phyloP scores from a whole-genome alignment of 1,140 invertebrate genomes.

The Cyrtorhinus lividipennis region DNA sequence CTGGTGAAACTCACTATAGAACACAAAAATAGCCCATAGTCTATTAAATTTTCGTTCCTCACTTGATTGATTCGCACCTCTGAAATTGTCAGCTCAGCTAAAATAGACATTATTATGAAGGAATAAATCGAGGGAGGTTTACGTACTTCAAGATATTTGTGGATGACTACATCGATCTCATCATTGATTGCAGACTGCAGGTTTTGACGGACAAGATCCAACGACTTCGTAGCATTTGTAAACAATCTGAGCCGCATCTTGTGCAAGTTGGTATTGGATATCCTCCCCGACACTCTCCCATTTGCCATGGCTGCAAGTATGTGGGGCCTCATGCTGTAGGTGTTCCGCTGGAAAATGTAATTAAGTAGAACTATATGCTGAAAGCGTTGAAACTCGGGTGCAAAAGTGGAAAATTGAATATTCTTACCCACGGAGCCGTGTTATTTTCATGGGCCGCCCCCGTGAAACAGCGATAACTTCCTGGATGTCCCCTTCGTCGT shows the following conservation, averaged over 20 bases:
- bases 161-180: slow-evolving; percentile 58
- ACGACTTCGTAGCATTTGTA: slow-evolving; percentile 46
- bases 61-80: no score
- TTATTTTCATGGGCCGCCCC: neutral
- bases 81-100: no score
- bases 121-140: no score
- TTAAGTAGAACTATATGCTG: neutral
- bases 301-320: slow-evolving; percentile 41
- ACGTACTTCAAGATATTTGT: slow-evolving; percentile 55
- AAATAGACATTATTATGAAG: no score
- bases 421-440: neutral
- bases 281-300: slow-evolving; percentile 11
- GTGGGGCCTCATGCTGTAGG: slow-evolving; percentile 42
- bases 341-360: slow-evolving; percentile 35
- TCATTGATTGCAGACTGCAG: slow-evolving; percentile 59
- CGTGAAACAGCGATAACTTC: neutral
- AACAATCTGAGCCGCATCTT: slow-evolving; percentile 37
- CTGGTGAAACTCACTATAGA: no score
- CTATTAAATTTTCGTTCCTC: no score
- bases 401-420: neutral
- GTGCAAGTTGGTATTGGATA: slow-evolving; percentile 13
- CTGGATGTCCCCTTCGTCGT: neutral
- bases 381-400: neutral
- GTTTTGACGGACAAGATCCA: slow-evolving; percentile 56
- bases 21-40: no score